Percentiles rank a stretch among this genome's conserved stretches.
Conservation (phyloP, 1,140 invertebrate species). For the Drosophila bipectinata region DNA sequence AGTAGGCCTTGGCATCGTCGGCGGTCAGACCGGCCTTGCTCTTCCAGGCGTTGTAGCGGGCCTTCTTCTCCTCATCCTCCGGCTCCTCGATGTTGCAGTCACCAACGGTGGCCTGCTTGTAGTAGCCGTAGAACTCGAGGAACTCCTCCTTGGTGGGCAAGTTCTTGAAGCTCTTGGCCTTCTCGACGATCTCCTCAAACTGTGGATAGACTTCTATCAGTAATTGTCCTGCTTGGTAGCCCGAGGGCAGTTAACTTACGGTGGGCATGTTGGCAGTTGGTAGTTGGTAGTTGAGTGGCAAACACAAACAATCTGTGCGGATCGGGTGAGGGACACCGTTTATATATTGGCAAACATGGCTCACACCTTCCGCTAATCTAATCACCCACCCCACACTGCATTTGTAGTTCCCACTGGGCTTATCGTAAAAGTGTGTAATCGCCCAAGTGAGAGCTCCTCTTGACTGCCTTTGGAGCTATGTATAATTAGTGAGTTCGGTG, state of each 20-base stretch:
- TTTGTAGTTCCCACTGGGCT: constrained; percentile 46
- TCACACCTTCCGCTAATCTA: constrained; percentile 64
- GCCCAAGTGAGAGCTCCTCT: constrained; percentile 33
- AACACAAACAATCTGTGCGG: constrained; percentile 66
- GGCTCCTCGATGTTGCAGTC: constrained; percentile 93
- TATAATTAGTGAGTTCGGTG: constrained; percentile 37
- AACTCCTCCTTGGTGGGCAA: constrained; percentile 93
- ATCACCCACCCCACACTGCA: constrained; percentile 46
- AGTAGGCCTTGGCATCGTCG: constrained; percentile 93
- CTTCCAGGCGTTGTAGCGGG: constrained; percentile 98
- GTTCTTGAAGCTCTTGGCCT: constrained; percentile 91
- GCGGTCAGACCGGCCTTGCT: constrained; percentile 90
- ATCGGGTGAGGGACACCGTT: constrained; percentile 19
- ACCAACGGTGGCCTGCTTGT: constrained; percentile 95
- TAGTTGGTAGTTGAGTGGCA: constrained; percentile 35
- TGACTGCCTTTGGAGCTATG: constrained; percentile 11
- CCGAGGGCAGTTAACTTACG: constrained; percentile 48
- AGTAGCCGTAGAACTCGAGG: constrained; percentile 94
- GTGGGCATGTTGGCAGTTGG: constrained; percentile 62
- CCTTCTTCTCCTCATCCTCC: constrained; percentile 96
- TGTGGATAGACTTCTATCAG: constrained; percentile 16
- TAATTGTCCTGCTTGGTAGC: background rate
- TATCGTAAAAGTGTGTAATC: constrained; percentile 34
- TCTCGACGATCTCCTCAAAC: constrained; percentile 85
- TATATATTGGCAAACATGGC: constrained; percentile 62